Evolutionary conservation across 1,140 invertebrate species (phyloP), one percentile per base, ranked within the genome.

Genomic region (Tigriopus japonicus): DNA sequence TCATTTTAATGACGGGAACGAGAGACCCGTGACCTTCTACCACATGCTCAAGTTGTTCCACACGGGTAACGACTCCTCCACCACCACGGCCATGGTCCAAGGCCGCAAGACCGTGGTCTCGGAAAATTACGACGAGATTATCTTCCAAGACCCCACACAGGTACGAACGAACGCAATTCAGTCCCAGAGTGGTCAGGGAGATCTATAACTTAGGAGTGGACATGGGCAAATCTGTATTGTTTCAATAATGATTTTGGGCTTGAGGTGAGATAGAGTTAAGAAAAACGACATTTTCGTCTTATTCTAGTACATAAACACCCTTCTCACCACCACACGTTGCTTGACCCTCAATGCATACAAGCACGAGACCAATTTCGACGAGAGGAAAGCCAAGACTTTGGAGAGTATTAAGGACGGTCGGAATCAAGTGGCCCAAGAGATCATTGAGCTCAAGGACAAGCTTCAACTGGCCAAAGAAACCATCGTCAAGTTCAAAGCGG

Each of bases 41-140:
- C 93, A 98, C 69, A 84, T 95, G 52, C 74, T 98, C 10, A 97
- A 97, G 73, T 72, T 98, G 9, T 98, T 98, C 70, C 88, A 60
- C 43, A 40, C 12, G 13, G 28, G 28, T 9, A 59, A 19, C 43
- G 21, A 14, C 19, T 60, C 24, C 3, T 78, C 83, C 64, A 82
- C 85, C 64, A 72, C 71, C 1, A 60, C 66, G 10, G 69, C 73
- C 62, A 69, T 72, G 9, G 71, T 76, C 67, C 65, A 78, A 9
- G 82, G 80, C 17, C 86, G 84, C 63, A 86, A 90, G 65, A 82
- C 81, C 43, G 73, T 96, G 0, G 86, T 94, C 0, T 87, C 87
- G 3, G 93, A 98, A 74, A 87, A 82, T 67, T 98, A 98, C 71
- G 93, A 97, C 71, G 93, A 98, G 77, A 86, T 98, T 60, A 87